phyloP scores from a whole-genome alignment of 2,888 invertebrate species.

The Drosophila silvestris region DNA sequence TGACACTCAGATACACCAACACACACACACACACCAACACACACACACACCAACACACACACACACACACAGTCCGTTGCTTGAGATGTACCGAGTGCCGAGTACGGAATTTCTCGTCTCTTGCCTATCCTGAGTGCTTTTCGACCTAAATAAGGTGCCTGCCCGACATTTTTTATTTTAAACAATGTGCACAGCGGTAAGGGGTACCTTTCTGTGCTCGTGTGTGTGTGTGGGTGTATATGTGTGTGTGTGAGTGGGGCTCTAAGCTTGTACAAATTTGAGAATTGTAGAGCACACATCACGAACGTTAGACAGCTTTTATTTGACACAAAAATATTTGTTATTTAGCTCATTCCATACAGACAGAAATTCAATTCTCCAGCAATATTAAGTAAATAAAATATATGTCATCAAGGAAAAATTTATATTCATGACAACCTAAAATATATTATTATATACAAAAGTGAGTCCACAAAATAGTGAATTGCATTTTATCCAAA shows the following conservation, averaged over 20 bases:
- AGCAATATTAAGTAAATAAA: neutral
- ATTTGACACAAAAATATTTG: slow-evolving; percentile 44
- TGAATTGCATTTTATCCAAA: neutral
- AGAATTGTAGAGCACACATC: slow-evolving; percentile 42
- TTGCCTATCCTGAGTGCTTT: slow-evolving; percentile 71
- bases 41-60: slow-evolving; percentile 6
- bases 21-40: slow-evolving; percentile 12
- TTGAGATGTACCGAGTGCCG: slow-evolving; percentile 11
- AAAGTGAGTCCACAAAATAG: neutral
- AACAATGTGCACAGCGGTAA: slow-evolving; percentile 52
- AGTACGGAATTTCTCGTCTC: slow-evolving; percentile 42
- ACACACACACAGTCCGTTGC: slow-evolving; percentile 8
- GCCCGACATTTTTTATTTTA: slow-evolving; percentile 46
- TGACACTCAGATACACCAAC: slow-evolving; percentile 40
- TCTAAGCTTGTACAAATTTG: slow-evolving; percentile 36
- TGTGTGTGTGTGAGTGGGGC: neutral
- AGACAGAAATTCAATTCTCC: neutral
- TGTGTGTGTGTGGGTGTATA: slow-evolving; percentile 17
- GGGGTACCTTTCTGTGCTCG: slow-evolving; percentile 5
- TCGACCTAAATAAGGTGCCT: slow-evolving; percentile 68
- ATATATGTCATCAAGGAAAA: neutral
- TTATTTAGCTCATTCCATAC: slow-evolving; percentile 7
- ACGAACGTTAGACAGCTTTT: slow-evolving; percentile 24
- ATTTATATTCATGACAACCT: neutral
- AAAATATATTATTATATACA: neutral